Percentiles rank a stretch among this genome's conserved stretches.
These are phyloP conservation scores for Maccullochella peelii DNA, from an alignment of 2,113 vertebrate species.

Conservation along the genomic window DNA sequence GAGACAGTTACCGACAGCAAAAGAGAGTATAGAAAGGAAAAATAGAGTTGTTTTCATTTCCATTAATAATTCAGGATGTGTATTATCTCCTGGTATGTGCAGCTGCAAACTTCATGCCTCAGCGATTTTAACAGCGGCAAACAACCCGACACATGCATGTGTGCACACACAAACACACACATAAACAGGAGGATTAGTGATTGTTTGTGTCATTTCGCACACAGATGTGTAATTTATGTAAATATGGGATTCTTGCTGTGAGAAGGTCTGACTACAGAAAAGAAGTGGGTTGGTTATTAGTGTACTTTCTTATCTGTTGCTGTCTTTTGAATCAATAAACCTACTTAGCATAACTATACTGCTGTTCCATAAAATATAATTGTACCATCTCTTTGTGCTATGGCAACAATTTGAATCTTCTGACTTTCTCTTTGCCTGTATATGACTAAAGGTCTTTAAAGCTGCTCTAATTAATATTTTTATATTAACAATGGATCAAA, in stretches of 20 bases:
- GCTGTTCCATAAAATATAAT: slow-evolving; percentile 33
- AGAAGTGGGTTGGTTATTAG: slow-evolving; percentile 27
- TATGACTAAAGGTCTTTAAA: slow-evolving; percentile 2
- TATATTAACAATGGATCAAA: background rate
- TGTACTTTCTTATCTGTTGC: slow-evolving; percentile 30
- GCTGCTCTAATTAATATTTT: background rate
- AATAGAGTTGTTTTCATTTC: slow-evolving; percentile 70
- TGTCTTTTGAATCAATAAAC: slow-evolving; percentile 23
- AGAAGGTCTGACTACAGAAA: slow-evolving; percentile 17
- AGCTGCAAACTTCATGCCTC: slow-evolving; percentile 68
- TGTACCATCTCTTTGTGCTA: slow-evolving; percentile 18
- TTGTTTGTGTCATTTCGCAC: slow-evolving; percentile 50
- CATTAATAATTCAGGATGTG: slow-evolving; percentile 78
- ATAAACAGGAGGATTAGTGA: slow-evolving; percentile 39
- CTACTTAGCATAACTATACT: slow-evolving; percentile 19
- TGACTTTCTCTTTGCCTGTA: background rate
- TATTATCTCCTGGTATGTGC: slow-evolving; percentile 73
- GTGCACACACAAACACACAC: slow-evolving; percentile 8
- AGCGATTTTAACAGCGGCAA: slow-evolving; percentile 62
- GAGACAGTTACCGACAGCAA: slow-evolving; percentile 24
- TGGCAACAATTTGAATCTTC: slow-evolving; percentile 25
- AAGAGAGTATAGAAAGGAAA: slow-evolving; percentile 40
- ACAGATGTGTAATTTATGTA: slow-evolving; percentile 43
- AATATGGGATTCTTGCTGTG: slow-evolving; percentile 26
- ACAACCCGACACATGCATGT: slow-evolving; percentile 23